phyloP scores from a whole-genome alignment of 2,888 invertebrate genomes.

The Xestoiulus laeticollis region DNA sequence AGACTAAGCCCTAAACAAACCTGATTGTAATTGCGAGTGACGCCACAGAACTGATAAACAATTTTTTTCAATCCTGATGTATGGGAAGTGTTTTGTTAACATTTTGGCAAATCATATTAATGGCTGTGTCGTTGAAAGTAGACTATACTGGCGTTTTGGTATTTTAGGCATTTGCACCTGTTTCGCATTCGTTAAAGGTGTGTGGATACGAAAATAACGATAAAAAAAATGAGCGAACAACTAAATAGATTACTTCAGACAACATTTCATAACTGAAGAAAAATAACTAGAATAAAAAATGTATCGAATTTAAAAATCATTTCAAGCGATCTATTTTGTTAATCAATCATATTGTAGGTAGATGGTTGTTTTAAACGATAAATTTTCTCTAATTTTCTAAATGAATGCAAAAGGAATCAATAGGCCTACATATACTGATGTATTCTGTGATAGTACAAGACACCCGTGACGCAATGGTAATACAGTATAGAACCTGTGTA shows the following conservation, averaged over 20 bases:
- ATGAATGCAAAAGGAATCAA: no score
- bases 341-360: no score
- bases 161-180: constrained; percentile 34
- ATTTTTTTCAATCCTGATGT: neutral
- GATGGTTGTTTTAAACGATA: no score
- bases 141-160: constrained; percentile 7
- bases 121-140: neutral
- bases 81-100: neutral
- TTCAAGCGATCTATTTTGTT: no score
- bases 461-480: no score
- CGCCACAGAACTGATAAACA: constrained; percentile 25
- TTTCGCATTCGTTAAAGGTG: constrained; percentile 17
- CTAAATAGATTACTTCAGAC: neutral
- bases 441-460: no score
- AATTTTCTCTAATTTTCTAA: no score
- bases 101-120: constrained; percentile 34
- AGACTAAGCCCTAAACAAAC: constrained; percentile 10
- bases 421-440: no score
- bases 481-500: no score
- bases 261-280: neutral
- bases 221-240: neutral
- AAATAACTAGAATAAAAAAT: neutral
- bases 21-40: constrained; percentile 37
- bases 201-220: neutral
- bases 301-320: no score